A percentile compares a stretch with the other conserved stretches of the same genome.
These are phyloP conservation scores for Virgularia gustaviana DNA, from an alignment of 92 coral and sea anemone species.

Conservation along the genomic window DNA sequence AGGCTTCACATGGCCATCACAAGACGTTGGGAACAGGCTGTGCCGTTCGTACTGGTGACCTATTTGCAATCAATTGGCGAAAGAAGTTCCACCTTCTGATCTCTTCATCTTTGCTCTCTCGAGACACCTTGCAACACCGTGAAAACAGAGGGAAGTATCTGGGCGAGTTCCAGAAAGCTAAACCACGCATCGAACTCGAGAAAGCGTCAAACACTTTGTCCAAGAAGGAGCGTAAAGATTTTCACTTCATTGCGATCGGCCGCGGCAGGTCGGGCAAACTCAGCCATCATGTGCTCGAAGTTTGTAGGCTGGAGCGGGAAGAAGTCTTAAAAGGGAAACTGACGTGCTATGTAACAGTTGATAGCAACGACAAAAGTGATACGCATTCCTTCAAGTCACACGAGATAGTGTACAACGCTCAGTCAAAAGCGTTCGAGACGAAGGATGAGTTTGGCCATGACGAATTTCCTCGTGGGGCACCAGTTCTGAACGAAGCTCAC, in stretches of 20 bases:
- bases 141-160: constrained; percentile 27
- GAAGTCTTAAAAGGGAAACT: constrained; percentile 16
- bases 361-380: neutral
- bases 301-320: constrained; percentile 1
- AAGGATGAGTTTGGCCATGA: constrained; percentile 10
- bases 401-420: constrained; percentile 21
- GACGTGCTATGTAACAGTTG: constrained; percentile 6
- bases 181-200: constrained; percentile 30
- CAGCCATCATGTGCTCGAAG: constrained; percentile 18
- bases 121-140: constrained; percentile 9
- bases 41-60: constrained; percentile 33
- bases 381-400: constrained; percentile 22
- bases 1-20: constrained; percentile 2
- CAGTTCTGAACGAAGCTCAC: constrained; percentile 17
- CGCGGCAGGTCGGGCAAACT: constrained; percentile 27
- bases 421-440: constrained; percentile 9
- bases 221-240: constrained; percentile 29
- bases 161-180: constrained; percentile 25
- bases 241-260: constrained; percentile 29
- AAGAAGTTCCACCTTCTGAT: constrained; percentile 35
- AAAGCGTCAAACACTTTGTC: constrained; percentile 33
- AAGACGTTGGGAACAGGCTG: constrained; percentile 36
- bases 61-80: constrained; percentile 18
- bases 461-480: constrained; percentile 29
- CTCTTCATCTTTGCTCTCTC: constrained; percentile 21